Base-by-base conservation (phyloP, 2,888 invertebrate genomes). In the Leucophora obtusa region DNA sequence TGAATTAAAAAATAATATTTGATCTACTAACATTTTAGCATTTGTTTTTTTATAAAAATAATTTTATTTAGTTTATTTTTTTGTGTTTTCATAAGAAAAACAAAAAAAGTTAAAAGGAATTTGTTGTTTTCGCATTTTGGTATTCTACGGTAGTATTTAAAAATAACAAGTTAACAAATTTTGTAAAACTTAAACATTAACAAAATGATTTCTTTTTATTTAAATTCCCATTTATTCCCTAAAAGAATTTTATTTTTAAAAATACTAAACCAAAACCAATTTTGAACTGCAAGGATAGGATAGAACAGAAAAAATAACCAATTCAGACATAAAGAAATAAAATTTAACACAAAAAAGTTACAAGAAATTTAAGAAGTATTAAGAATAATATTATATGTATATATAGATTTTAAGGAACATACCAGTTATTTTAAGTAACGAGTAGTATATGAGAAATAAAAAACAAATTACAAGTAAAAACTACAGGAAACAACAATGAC, bases 141-240 rank as follows among this genome's bases (percentile, higher is more conserved):
- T 60, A 72, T 68, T 53, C 54, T 56, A 72, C 60, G 60, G n/a
- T 58, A 18, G 59, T 66, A 71, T 50, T 50, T 35, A 51, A 75
- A 63, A 70, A 56, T 70, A 78, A 72, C 66, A 72, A 50, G 71
- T 66, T 72, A 65, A 77, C 59, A 77, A 71, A 59, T 60, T 56
- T 78, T 21, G 66, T 66, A 78, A 70, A 78, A 78, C 77, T 78
- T 78, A 78, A 78, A 78, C 71, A 72, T 60, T 70, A 53, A 77
- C 59, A 53, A 71, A 71, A 71, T 66, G 71, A 59, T 38, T 59
- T 3, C 4, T 28, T 28, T 14, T 50, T 28, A 35, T 11, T 28
- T n/a, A 15, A 24, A 47, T 24, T 15, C 28, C 10, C 47, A 15
- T 51, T 33, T 69, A 66, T 66, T 71, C 56, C 18, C 66, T 78